A percentile compares a stretch with the other conserved stretches of the same genome.
phyloP scores from a whole-genome alignment of 2,113 vertebrate genomes.

The Penelope pileata region DNA sequence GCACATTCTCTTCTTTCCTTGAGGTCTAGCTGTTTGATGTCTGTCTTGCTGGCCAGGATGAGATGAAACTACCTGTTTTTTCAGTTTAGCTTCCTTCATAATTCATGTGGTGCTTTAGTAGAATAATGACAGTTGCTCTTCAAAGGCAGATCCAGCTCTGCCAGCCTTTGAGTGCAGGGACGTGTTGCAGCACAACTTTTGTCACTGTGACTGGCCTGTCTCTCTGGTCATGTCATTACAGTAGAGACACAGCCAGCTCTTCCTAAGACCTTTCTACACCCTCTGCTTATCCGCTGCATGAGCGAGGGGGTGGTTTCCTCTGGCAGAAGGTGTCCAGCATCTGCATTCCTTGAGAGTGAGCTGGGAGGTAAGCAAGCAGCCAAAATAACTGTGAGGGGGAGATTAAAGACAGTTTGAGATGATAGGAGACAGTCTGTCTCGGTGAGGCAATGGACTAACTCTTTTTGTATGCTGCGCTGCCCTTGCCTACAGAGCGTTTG shows the following conservation, averaged over 20 bases:
- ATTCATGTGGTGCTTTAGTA: not conserved
- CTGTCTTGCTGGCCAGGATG: not conserved
- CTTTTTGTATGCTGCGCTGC: not conserved
- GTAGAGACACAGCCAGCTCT: not conserved
- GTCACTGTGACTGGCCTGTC: not conserved
- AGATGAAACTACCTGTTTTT: not conserved
- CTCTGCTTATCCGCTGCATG: not conserved
- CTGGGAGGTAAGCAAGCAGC: not conserved
- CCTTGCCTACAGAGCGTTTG: not conserved
- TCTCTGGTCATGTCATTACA: not conserved
- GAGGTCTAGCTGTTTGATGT: not conserved
- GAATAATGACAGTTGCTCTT: not conserved
- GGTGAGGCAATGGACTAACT: not conserved
- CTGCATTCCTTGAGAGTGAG: rapidly evolving
- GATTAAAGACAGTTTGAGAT: not conserved
- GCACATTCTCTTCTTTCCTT: not conserved
- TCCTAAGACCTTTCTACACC: not conserved
- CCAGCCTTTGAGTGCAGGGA: not conserved
- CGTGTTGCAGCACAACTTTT: not conserved
- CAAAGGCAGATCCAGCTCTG: not conserved
- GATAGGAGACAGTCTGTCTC: not conserved
- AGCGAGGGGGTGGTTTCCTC: not conserved
- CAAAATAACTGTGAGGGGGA: rapidly evolving
- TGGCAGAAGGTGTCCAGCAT: not conserved
- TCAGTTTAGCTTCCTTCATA: not conserved